Evolutionary conservation across 1,140 invertebrate genomes (phyloP).

Genomic region (Drosophila nebulosa): DNA sequence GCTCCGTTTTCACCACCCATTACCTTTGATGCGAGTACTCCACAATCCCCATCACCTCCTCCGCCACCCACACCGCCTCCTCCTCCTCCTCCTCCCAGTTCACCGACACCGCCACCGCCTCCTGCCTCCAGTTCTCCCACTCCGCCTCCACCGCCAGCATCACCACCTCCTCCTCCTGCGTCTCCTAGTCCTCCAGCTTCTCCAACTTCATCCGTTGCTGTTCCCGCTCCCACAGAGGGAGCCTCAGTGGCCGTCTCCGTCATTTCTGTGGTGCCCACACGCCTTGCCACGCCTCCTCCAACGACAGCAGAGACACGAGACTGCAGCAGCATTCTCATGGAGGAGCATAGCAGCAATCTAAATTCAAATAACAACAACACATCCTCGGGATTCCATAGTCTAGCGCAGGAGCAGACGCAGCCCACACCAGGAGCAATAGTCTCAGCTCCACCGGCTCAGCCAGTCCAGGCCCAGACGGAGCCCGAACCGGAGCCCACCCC

Average conservation of each 20-base stretch:
- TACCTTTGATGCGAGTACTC: background rate
- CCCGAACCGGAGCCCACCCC: background rate
- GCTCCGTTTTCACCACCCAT: background rate
- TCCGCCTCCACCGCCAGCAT: background rate
- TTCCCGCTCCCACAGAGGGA: background rate
- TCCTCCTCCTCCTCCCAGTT: background rate
- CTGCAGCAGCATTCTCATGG: slow-evolving; percentile 50
- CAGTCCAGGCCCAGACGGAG: background rate
- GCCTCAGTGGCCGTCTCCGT: slow-evolving; percentile 51
- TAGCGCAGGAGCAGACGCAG: slow-evolving; percentile 34
- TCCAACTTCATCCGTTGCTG: background rate
- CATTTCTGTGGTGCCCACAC: slow-evolving; percentile 52
- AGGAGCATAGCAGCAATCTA: slow-evolving; percentile 66
- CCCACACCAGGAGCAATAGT: background rate
- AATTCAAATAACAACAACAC: slow-evolving; percentile 64
- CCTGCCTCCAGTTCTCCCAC: background rate
- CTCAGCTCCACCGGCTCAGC: background rate
- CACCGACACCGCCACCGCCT: background rate
- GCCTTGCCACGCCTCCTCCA: slow-evolving; percentile 44
- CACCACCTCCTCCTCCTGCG: background rate
- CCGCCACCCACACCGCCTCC: background rate
- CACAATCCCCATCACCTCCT: background rate
- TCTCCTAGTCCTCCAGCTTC: background rate
- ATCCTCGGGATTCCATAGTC: slow-evolving; percentile 71
- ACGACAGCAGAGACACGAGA: slow-evolving; percentile 26